Conservation (phyloP, 2,797 vertebrate species). For the Gastrophryne carolinensis region DNA sequence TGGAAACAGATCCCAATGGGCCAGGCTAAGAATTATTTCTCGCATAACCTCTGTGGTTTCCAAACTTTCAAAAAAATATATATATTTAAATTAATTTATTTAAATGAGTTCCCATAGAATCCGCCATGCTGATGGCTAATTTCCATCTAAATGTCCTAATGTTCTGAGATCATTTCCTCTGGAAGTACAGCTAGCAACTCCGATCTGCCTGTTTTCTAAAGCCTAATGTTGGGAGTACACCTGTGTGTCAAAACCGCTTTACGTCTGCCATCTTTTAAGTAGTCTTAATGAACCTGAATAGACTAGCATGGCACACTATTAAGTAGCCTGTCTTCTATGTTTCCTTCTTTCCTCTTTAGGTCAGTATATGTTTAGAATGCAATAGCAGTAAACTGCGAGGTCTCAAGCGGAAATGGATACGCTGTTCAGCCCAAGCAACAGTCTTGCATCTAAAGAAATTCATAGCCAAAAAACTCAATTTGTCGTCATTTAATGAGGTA, state of each 20-base stretch:
- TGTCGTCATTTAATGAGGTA: conserved; percentile 99
- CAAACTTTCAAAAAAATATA: too few relatives aligned
- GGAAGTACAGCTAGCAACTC: neutral
- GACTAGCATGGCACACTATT: neutral
- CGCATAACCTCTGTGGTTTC: too few relatives aligned
- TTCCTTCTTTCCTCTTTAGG: conserved; percentile 67
- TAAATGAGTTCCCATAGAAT: neutral
- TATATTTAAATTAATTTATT: neutral
- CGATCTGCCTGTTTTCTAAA: neutral
- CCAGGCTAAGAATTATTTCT: too few relatives aligned
- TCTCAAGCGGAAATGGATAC: conserved; percentile 97
- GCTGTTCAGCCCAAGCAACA: conserved; percentile 96
- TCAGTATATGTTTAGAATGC: conserved; percentile 98
- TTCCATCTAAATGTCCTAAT: neutral
- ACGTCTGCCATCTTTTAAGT: neutral
- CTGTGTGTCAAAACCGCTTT: neutral
- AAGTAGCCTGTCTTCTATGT: conserved; percentile 1
- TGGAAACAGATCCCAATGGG: too few relatives aligned
- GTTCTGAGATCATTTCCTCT: neutral
- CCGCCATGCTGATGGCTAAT: neutral
- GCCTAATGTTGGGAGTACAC: neutral
- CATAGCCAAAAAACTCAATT: conserved; percentile 98
- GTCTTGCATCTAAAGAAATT: conserved; percentile 99
- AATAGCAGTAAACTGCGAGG: conserved; percentile 97
- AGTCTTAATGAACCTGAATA: conserved; percentile 2